Base-by-base conservation (phyloP, 2,888 invertebrate species). In the Synanthedon myopaeformis region DNA sequence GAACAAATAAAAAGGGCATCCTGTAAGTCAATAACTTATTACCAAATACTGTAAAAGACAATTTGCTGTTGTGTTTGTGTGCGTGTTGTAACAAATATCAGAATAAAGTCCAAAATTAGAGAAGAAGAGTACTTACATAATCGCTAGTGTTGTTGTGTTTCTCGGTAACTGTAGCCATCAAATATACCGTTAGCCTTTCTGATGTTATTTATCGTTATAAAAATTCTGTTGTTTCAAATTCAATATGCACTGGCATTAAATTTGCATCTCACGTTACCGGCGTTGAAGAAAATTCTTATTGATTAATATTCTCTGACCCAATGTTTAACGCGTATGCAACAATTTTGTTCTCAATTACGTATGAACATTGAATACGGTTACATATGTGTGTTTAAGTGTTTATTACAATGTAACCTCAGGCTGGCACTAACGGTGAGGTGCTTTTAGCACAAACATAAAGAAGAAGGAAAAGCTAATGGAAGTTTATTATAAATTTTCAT, bases 261-360 rank as follows among this genome's bases (percentile, higher is more conserved):
- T 35, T 35, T 35, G 35, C 35, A 6, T 35, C 35, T 35, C 35
- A 35, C 35, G 35, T 35, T 35, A 35, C 10, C 35, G 35, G 35
- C 35, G 35, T 3, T 35, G 45, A 14, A 45, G 14, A 13, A 45
- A 12, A 45, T 45, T n/a, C 45, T 45, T 14, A 13, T 45, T 74
- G 67, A 72, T 75, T 70, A 71, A 70, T 62, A 66, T 62, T 61
- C 62, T 60, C 58, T 60, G 56, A 61, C 62, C 62, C 69, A 63
- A 67, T 77, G 71, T 80, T 82, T 81, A 78, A 68, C 69, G 69
- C 65, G 63, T 72, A 66, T 68, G 73, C 72, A 75, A 74, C 70
- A 72, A 76, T 79, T 82, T 79, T 57, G 72, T 66, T 63, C 72
- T 76, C 60, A 76, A 82, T 84, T 78, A 79, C 72, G 77, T 75